phyloP scores from a whole-genome alignment of 1,140 invertebrate genomes.

The Drosophila melanica region DNA sequence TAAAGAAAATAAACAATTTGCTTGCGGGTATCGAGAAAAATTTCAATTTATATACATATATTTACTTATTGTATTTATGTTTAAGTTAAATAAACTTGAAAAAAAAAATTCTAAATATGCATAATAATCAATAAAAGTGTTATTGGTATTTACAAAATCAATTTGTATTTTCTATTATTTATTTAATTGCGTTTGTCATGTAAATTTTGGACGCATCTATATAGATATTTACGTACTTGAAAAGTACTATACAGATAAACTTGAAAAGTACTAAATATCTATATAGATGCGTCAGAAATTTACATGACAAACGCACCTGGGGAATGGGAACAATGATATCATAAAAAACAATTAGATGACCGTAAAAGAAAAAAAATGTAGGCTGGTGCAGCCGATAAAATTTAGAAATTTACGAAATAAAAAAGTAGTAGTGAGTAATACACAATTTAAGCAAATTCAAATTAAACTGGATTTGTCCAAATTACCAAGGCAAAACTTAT shows the following conservation, averaged over 20 bases:
- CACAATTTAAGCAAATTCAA: neutral
- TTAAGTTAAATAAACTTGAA: conserved; percentile 62
- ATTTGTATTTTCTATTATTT: neutral
- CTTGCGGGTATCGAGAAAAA: conserved; percentile 67
- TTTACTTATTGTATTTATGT: conserved; percentile 52
- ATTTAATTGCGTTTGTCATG: too few relatives aligned
- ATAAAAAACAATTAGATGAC: neutral
- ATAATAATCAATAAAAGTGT: conserved; percentile 27
- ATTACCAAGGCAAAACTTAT: neutral
- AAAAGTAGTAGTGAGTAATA: neutral
- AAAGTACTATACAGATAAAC: too few relatives aligned
- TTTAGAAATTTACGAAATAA: neutral
- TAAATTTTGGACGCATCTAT: too few relatives aligned
- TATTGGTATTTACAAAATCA: conserved; percentile 19
- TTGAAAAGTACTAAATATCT: neutral
- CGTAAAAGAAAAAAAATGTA: neutral
- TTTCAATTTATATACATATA: conserved; percentile 49
- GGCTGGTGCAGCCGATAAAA: neutral
- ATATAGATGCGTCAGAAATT: neutral
- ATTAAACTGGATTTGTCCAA: neutral
- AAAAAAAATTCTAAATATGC: conserved; percentile 42
- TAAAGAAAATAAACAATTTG: conserved; percentile 47
- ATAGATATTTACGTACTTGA: too few relatives aligned
- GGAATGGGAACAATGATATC: neutral
- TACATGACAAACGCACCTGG: neutral